Evolutionary conservation across 1,140 invertebrate genomes (phyloP).

Genomic region (Condylostylus longicornis): DNA sequence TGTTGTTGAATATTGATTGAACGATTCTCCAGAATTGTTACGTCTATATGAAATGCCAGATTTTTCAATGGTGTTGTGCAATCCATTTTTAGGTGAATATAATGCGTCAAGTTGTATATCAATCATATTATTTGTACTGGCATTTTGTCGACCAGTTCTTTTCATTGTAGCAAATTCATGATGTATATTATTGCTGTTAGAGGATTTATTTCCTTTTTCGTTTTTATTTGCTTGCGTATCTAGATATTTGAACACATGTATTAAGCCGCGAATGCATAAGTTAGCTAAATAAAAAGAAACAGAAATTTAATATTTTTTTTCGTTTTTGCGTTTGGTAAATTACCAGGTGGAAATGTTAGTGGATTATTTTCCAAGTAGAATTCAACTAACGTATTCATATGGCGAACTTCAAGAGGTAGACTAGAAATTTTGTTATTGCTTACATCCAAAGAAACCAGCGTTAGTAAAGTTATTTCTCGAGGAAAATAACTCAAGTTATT

Average conservation of each 20-base stretch:
- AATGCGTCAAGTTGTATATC: no score
- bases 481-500: conserved; percentile 64
- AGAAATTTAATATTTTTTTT: neutral
- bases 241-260: conserved; percentile 89
- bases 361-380: conserved; percentile 76
- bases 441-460: conserved; percentile 69
- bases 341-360: conserved; percentile 74
- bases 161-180: no score
- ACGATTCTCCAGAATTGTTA: no score
- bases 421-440: conserved; percentile 76
- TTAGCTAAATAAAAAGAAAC: conserved; percentile 17
- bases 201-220: conserved; percentile 33
- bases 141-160: no score
- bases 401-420: conserved; percentile 69
- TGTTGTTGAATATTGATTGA: no score
- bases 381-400: conserved; percentile 66
- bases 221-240: conserved; percentile 70
- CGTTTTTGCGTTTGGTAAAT: no score
- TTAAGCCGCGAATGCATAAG: conserved; percentile 74
- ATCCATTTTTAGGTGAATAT: no score
- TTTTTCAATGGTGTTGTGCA: no score
- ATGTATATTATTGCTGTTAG: no score
- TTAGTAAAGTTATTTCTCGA: conserved; percentile 72
- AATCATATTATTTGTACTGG: no score
- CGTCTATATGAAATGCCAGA: no score